Base-by-base conservation (phyloP, 2,888 invertebrate genomes). In the Abrostola triplasia region DNA sequence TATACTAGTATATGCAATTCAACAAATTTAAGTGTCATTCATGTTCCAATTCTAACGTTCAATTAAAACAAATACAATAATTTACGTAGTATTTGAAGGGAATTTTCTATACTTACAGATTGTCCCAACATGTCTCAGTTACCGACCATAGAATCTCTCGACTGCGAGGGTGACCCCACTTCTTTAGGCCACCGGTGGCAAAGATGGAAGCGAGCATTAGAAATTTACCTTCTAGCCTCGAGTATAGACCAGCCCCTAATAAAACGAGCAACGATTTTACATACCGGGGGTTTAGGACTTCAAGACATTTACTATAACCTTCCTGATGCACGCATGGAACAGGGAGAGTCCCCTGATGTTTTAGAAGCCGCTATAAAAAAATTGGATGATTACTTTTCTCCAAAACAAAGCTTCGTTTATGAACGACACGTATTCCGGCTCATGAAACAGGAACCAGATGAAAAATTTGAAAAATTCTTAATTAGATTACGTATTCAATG, bases 401-500 rank as follows among this genome's bases (percentile, higher is more conserved):
- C 61, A 0, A 65, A 65, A 36, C 60, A 61, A n/a, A 66, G 38
- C 11, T 53, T 49, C 44, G 5, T 36, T 4, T 66, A 50, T 36
- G 66, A 66, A 40, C 36, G 66, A 11, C 51, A 65, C 12, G 6
- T 60, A 10, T 65, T 65, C 41, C 12, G 65, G n/a, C 42, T 40
- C 5, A 38, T 65, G 0, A 65, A 60, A 13, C 65, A 65, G n/a
- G n/a, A n/a, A n/a, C n/a, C n/a, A n/a, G n/a, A n/a, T n/a, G n/a
- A n/a, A n/a, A n/a, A n/a, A n/a, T 64, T 64, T 13, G 63, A 66
- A n/a, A 66, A 53, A 7, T 66, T 54, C 36, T 5, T 66, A 5
- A 44, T 66, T 0, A 12, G 57, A 35, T 38, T 65, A 6, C 12
- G 60, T 8, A 13, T 49, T 10, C 65, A 65, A 60, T 59, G 59